Conservation (phyloP, 1,140 invertebrate species). For the Ostrea edulis region DNA sequence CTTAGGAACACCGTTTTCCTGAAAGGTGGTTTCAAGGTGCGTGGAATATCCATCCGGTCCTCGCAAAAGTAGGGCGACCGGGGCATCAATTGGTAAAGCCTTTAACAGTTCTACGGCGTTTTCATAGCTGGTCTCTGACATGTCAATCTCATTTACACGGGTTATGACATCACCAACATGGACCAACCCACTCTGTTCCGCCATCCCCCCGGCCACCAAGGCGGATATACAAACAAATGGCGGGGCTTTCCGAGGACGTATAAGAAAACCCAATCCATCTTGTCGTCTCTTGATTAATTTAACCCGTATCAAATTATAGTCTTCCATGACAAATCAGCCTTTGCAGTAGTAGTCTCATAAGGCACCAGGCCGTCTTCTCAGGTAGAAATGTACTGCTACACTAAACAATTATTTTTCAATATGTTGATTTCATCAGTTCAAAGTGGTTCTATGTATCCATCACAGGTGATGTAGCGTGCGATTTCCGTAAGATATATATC, state of each 20-base stretch:
- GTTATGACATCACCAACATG: constrained; percentile 74
- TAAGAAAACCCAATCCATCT: constrained; percentile 74
- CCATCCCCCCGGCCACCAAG: constrained; percentile 69
- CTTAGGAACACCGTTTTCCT: constrained; percentile 68
- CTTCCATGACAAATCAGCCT: constrained; percentile 50
- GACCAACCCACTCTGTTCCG: constrained; percentile 72
- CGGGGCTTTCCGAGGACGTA: constrained; percentile 68
- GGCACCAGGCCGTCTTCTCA: background rate
- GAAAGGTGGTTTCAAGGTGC: constrained; percentile 74
- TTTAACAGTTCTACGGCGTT: constrained; percentile 71
- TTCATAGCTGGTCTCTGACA: constrained; percentile 71
- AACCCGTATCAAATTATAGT: constrained; percentile 71
- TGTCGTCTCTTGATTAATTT: constrained; percentile 71
- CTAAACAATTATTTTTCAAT: background rate
- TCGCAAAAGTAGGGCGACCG: constrained; percentile 67
- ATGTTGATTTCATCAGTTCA: background rate
- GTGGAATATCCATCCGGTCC: constrained; percentile 73
- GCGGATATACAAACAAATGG: constrained; percentile 73
- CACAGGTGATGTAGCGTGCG: background rate
- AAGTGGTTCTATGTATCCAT: background rate
- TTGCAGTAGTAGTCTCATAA: background rate
- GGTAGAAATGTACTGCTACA: background rate
- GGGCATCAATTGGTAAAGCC: constrained; percentile 65
- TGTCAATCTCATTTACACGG: constrained; percentile 72
- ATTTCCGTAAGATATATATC: constrained; percentile 26